Evolutionary conservation across 1,140 invertebrate genomes (phyloP).

Genomic region (Tetramorium alpestre): DNA sequence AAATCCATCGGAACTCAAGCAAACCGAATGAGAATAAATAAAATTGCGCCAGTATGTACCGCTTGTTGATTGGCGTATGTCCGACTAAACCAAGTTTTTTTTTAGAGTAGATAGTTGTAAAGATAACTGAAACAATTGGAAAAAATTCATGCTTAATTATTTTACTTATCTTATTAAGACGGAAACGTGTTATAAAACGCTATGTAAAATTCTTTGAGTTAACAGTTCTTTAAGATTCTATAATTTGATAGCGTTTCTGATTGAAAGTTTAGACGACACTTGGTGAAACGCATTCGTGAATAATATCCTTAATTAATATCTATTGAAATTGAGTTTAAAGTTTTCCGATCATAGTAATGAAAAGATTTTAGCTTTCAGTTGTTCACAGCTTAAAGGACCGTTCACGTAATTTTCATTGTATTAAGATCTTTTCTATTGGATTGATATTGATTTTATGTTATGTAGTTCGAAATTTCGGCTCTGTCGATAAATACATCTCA

Average conservation of each 20-base stretch:
- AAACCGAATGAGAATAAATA: conserved; percentile 23
- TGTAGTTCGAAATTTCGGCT: neutral
- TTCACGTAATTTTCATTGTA: conserved; percentile 5
- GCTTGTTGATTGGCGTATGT: neutral
- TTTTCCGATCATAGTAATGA: conserved; percentile 1
- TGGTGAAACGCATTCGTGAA: conserved; percentile 3
- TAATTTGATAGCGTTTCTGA: neutral
- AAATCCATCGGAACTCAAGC: conserved; percentile 12
- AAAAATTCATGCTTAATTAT: neutral
- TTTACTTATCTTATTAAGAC: neutral
- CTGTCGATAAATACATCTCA: conserved; percentile 7
- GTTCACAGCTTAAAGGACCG: neutral
- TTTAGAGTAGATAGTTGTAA: neutral
- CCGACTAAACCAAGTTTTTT: neutral
- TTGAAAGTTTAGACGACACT: neutral
- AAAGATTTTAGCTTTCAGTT: conserved; percentile 17
- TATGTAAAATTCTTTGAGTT: neutral
- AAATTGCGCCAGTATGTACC: neutral
- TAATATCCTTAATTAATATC: conserved; percentile 35
- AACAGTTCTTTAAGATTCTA: neutral
- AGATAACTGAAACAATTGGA: neutral
- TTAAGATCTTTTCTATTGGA: neutral
- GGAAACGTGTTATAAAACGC: neutral
- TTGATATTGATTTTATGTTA: neutral
- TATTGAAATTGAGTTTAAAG: conserved; percentile 30